These are phyloP conservation scores for Avahi laniger DNA, from an alignment of 2,797 vertebrate species.

Conservation along the genomic window DNA sequence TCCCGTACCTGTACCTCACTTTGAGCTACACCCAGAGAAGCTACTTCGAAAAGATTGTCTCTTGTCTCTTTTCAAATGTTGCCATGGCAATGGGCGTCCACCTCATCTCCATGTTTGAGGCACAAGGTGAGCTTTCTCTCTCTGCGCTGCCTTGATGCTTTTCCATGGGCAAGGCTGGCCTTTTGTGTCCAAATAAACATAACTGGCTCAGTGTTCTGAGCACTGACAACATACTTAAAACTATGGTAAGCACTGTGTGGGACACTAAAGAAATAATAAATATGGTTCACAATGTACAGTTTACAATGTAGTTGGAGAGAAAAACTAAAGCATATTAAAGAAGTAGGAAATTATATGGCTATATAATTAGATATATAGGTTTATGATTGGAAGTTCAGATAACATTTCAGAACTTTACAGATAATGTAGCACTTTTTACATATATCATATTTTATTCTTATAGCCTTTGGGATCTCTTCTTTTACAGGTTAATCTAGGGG, in stretches of 20 bases:
- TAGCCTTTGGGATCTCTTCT: not conserved
- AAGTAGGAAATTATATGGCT: not conserved
- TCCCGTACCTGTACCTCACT: slow-evolving; percentile 95
- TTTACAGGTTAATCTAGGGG: not conserved
- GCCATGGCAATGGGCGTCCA: slow-evolving; percentile 97
- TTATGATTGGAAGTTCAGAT: not conserved
- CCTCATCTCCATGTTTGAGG: slow-evolving; percentile 94
- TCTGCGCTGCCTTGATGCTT: not conserved
- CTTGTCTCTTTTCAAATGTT: slow-evolving; percentile 96
- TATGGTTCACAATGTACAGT: not conserved
- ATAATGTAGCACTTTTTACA: not conserved
- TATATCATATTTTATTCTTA: not conserved
- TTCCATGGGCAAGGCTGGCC: not conserved
- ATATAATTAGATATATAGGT: not conserved
- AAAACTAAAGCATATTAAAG: not conserved
- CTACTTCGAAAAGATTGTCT: slow-evolving; percentile 90
- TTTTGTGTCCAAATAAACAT: not conserved
- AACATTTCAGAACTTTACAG: not conserved
- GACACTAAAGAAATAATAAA: not conserved
- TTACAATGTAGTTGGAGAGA: not conserved
- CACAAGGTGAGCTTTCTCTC: slow-evolving; percentile 89
- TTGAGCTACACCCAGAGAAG: slow-evolving; percentile 92
- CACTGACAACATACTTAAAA: not conserved
- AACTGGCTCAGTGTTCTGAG: not conserved
- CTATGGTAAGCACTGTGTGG: not conserved